phyloP scores from a whole-genome alignment of 2,888 invertebrate species.

The Heliconius hortense region DNA sequence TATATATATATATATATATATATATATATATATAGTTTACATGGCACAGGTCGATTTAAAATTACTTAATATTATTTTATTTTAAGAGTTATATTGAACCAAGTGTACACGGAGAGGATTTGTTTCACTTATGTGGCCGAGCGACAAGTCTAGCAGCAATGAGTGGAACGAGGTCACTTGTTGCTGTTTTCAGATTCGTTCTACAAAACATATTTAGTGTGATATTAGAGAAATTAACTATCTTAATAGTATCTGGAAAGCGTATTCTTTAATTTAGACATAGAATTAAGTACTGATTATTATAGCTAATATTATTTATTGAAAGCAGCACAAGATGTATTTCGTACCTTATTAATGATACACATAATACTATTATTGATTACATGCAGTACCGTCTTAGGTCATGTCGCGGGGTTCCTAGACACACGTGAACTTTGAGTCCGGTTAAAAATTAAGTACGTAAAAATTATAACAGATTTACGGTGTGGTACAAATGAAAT shows the following conservation, averaged over 20 bases:
- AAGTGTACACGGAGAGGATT: slow-evolving; percentile 39
- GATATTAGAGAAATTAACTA: slow-evolving; percentile 64
- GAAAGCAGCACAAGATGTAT: too few species aligned
- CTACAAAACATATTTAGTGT: slow-evolving; percentile 76
- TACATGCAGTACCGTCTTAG: too few species aligned
- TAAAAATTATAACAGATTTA: too few species aligned
- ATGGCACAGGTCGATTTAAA: slow-evolving; percentile 27
- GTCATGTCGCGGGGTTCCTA: too few species aligned
- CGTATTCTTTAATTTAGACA: neutral
- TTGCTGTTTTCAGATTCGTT: slow-evolving; percentile 61
- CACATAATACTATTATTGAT: too few species aligned
- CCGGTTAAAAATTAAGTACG: too few species aligned
- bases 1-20: neutral
- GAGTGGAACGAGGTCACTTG: slow-evolving; percentile 66
- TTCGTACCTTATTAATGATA: too few species aligned
- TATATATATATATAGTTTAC: neutral
- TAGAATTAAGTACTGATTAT: too few species aligned
- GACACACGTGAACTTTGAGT: too few species aligned
- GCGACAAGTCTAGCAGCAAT: slow-evolving; percentile 44
- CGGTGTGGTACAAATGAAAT: too few species aligned
- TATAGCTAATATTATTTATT: too few species aligned
- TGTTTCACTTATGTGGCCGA: slow-evolving; percentile 39
- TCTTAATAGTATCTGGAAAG: slow-evolving; percentile 55
- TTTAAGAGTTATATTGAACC: slow-evolving; percentile 17
- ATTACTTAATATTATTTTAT: slow-evolving; percentile 36